phyloP scores from a whole-genome alignment of 2,113 vertebrate genomes.

The Opisthocomus hoazin region DNA sequence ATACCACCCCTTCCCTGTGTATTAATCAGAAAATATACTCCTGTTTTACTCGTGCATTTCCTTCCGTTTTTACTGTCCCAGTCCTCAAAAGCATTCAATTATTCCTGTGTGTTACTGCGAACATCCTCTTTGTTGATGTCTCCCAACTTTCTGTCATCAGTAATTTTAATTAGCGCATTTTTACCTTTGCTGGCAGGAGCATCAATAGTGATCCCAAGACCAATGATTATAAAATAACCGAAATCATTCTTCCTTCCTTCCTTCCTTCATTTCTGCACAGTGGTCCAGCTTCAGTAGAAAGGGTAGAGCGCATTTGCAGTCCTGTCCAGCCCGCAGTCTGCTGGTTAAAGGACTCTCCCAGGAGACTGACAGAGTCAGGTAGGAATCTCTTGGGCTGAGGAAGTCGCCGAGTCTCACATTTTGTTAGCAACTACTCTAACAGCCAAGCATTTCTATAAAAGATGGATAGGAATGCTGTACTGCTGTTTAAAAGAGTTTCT shows the following conservation, averaged over 20 bases:
- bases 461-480: not conserved
- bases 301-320: not conserved
- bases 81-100: not conserved
- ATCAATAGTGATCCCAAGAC: not conserved
- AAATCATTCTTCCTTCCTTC: not conserved
- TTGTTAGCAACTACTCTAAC: too few species aligned
- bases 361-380: too few species aligned
- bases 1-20: not conserved
- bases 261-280: not conserved
- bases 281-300: not conserved
- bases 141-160: conserved; percentile 8
- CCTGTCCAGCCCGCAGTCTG: not conserved
- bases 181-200: not conserved
- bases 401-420: too few species aligned
- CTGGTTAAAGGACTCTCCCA: not conserved
- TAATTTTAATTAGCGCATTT: not conserved
- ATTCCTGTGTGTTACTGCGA: not conserved
- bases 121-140: not conserved
- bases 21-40: not conserved
- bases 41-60: not conserved
- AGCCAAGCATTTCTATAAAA: not conserved
- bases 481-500: not conserved
- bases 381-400: too few species aligned
- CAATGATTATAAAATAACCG: not conserved
- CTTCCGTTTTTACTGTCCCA: not conserved